Percentiles rank a stretch among this genome's conserved stretches.
These are phyloP conservation scores for Lampropteryx suffumata DNA, from an alignment of 2,888 invertebrate species.

Conservation along the genomic window DNA sequence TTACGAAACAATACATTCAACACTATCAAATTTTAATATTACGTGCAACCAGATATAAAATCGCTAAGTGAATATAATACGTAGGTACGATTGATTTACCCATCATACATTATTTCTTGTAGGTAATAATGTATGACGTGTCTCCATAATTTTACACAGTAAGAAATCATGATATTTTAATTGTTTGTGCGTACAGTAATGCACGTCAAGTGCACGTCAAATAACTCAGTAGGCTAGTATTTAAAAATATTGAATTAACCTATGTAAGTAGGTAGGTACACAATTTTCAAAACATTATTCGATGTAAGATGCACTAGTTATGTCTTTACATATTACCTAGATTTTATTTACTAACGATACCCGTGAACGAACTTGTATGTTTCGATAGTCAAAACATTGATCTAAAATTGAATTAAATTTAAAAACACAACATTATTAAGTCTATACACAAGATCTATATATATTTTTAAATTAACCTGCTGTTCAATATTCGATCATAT, in stretches of 20 bases:
- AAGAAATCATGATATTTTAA: conserved; percentile 17
- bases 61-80: not conserved
- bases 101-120: too few relatives aligned
- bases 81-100: too few relatives aligned
- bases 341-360: conserved; percentile 33
- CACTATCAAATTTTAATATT: conserved; percentile 57
- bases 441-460: not conserved
- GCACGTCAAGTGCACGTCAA: too few relatives aligned
- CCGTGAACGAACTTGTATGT: conserved; percentile 63
- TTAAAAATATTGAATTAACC: too few relatives aligned
- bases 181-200: not conserved
- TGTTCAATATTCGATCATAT: too few relatives aligned
- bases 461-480: too few relatives aligned
- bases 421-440: not conserved
- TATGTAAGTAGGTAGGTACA: too few relatives aligned
- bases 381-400: too few relatives aligned
- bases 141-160: conserved; percentile 24
- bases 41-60: conserved; percentile 52
- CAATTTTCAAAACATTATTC: too few relatives aligned
- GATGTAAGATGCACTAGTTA: too few relatives aligned
- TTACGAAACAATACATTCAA: not conserved
- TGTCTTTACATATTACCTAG: not conserved
- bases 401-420: not conserved
- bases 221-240: too few relatives aligned
- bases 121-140: too few relatives aligned